Evolutionary conservation across 2,113 vertebrate genomes (phyloP), one percentile per base, ranked within the genome.

Genomic region (Oceanodroma tethys): DNA sequence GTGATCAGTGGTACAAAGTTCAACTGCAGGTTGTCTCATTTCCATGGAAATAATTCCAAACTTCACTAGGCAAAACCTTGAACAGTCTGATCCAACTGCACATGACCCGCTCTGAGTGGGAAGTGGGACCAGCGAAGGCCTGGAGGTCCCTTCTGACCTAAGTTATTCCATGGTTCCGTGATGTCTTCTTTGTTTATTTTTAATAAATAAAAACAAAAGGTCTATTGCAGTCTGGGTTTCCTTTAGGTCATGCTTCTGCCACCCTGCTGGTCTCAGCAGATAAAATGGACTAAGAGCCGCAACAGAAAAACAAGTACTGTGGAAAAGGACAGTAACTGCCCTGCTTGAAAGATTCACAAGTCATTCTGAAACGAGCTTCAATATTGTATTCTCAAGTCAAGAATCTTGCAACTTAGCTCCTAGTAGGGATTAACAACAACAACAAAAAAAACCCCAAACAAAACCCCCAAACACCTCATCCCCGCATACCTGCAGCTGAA

Each of bases 41-140:
- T 68, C 34, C 40, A 60, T 17, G 7, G 40, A 73, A 76, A 29
- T 40, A 81, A 86, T 32, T 78, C 63, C 48, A 40, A 91, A 58
- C 29, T 63, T 71, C 11, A 76, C 26, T 9, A 66, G 14, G 4
- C 43, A 85, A 91, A 93, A 81, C 43, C 47, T n/a, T 55, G 17
- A 91, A 52, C 30, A 78, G 90, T 2, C 7, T 42, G 5, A 87
- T 67, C 42, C 38, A 78, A 58, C 14, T 6, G 30, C 16, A 91
- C 30, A 30, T 3, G 6, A 58, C 9, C 9, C 1, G 1, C 43
- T 88, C 36, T 6, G 10, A 45, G 17, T 4, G 6, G 3, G 21
- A 92, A 47, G 34, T 4, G 7, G 34, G 18, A 65, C 4, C 12
- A 73, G 18, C 5, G 19, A 40, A 70, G 36, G 40, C 30, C 17